Conservation (phyloP, 1,140 invertebrate species). For the Hesperophylax magnus region DNA sequence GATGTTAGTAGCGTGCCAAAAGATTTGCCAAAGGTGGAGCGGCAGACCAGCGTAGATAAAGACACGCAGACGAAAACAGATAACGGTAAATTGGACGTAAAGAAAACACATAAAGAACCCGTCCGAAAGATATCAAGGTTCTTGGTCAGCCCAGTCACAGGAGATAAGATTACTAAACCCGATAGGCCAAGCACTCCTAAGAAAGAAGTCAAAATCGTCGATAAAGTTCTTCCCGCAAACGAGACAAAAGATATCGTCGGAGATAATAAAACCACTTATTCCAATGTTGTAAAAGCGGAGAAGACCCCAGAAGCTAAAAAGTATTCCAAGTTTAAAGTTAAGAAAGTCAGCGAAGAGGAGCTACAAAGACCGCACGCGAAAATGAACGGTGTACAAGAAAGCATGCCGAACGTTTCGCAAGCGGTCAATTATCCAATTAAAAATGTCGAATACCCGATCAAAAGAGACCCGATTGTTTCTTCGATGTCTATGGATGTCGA, state of each 20-base stretch:
- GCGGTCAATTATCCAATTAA: not conserved
- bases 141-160: constrained; percentile 84
- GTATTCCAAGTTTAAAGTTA: constrained; percentile 56
- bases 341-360: constrained; percentile 51
- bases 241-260: not conserved
- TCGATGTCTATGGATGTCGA: not conserved
- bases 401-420: not conserved
- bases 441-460: not conserved
- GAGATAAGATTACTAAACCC: constrained; percentile 68
- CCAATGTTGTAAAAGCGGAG: constrained; percentile 22
- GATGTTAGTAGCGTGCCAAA: constrained; percentile 37
- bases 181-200: constrained; percentile 42
- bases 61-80: not conserved
- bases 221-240: constrained; percentile 12
- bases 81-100: constrained; percentile 17
- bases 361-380: constrained; percentile 45
- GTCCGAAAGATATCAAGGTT: constrained; percentile 84
- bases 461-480: constrained; percentile 14
- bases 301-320: constrained; percentile 47
- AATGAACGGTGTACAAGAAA: constrained; percentile 52
- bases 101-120: constrained; percentile 61
- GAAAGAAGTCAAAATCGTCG: constrained; percentile 7
- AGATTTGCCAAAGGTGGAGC: constrained; percentile 27
- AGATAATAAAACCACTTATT: constrained; percentile 34
- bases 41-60: constrained; percentile 20